Base-by-base conservation (phyloP, 2,888 invertebrate genomes). In the Lithosia quadra region DNA sequence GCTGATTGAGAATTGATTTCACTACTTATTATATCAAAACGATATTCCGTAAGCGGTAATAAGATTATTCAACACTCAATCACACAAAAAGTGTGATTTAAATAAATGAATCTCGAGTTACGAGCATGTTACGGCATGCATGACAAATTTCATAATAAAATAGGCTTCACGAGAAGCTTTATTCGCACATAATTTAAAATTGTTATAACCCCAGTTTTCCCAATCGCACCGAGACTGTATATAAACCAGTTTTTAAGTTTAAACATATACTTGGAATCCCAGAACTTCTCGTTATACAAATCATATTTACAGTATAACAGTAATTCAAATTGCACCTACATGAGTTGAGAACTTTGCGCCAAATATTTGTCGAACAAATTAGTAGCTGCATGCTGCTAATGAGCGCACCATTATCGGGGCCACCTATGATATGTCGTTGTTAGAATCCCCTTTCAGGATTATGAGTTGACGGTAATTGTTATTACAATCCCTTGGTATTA, bases 351-450 rank as follows among this genome's bases (percentile, higher is more conserved):
- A 60, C 43, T 62, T 21, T 11, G 7, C 11, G 13, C n/a, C 11
- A 62, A 21, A 63, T 63, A 33, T 63, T 63, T 63, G 28, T 63
- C 49, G 13, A 53, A 49, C 33, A 33, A n/a, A 53, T 33, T 62
- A 33, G 24, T 24, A 24, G 24, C n/a, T 62, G 24, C 62, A 62
- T 33, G 21, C 13, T 55, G 56, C 28, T 67, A 67, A 67, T 33
- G 66, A 67, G 61, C 39, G n/a, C 39, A 36, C 33, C 34, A 22
- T 34, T 63, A 63, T 63, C 59, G 59, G 49, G 22, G 24, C 34
- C 34, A 65, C 65, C 58, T 64, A 58, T 65, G 59, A 65, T 60
- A 65, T 33, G 58, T 65, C 58, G 43, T 49, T 65, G 58, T 65
- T 65, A 13, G 57, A 55, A 65, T 65, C 58, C 58, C 49, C 58